Evolutionary conservation across 2,113 vertebrate genomes (phyloP), one percentile per base, ranked within the genome.

Genomic region (Siphamia tubifer): DNA sequence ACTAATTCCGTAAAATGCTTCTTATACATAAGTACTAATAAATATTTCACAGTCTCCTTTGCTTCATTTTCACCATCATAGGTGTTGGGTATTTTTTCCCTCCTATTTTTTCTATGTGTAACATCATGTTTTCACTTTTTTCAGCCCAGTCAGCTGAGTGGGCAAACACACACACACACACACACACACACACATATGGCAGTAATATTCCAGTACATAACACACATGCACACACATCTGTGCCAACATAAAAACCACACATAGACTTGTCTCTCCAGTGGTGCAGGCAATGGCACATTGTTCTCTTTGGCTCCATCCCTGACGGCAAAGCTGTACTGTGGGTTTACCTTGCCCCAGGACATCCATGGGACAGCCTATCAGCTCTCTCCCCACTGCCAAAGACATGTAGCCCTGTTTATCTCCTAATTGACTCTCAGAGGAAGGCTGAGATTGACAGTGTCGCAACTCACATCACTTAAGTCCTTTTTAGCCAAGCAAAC

Each of bases 371-470:
- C 91, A 89, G 78, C 68, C 82, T 68, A 67, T 89, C 83, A 72
- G 83, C 77, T 87, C 81, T 77, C 81, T 88, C 79, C 89, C 89
- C 75, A 17, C 89, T 89, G 89, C 68, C 76, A 53, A 73, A 85
- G 79, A 84, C 85, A 90, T 91, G 76, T 55, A 73, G 73, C 70
- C 74, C 92, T 95, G 87, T 94, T 95, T 94, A 91, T 93, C 91
- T 93, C 82, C 88, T 94, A 96, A 95, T 93, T 94, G 89, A 94
- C 92, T 94, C 93, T 94, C 93, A 77, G 82, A 94, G 92, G 91
- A 93, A 90, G 81, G 77, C 88, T 30, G 68, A 78, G 90, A 91
- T 88, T 82, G 92, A 91, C 81, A 89, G 80, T 78, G 74, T 90
- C 83, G 89, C 84, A 87, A 87, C 66, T 85, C 78, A 74, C 86